Evolutionary conservation across 1,140 invertebrate genomes (phyloP).

Genomic region (Lepidurus arcticus): DNA sequence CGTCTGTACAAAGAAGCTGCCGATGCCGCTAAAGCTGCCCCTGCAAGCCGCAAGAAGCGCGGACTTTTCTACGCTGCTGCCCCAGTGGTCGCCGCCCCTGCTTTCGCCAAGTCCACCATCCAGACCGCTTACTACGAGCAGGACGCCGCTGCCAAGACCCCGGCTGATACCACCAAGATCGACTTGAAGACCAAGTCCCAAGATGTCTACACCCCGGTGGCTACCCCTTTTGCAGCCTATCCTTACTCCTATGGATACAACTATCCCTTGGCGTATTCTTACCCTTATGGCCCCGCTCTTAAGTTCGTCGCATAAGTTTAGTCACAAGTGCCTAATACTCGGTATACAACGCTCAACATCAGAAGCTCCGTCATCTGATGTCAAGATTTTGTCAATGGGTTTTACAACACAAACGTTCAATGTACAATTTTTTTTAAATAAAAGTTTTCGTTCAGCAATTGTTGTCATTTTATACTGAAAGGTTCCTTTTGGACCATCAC

Average conservation of each 20-base stretch:
- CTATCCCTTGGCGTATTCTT: conserved; percentile 23
- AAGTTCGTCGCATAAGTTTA: neutral
- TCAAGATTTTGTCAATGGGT: no score
- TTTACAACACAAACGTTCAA: no score
- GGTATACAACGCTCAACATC: neutral
- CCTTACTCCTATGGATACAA: conserved; percentile 14
- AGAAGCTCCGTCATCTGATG: neutral
- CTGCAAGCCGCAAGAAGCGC: conserved; percentile 26
- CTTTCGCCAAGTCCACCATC: conserved; percentile 29
- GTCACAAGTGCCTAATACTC: neutral
- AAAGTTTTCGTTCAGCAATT: no score
- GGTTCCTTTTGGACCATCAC: no score
- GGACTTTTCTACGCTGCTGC: conserved; percentile 5
- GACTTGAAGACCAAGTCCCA: conserved; percentile 29
- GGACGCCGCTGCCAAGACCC: conserved; percentile 30
- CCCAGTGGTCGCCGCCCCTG: neutral
- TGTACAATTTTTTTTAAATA: no score
- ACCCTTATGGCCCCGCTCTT: neutral
- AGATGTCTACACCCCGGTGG: conserved; percentile 31
- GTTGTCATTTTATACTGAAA: no score
- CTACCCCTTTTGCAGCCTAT: conserved; percentile 32
- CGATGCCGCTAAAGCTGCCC: neutral
- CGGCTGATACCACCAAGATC: conserved; percentile 29
- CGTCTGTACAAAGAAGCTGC: conserved; percentile 19
- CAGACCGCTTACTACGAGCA: conserved; percentile 23